Evolutionary conservation across 92 coral and sea anemone genomes (phyloP).

Genomic region (Porites rus): DNA sequence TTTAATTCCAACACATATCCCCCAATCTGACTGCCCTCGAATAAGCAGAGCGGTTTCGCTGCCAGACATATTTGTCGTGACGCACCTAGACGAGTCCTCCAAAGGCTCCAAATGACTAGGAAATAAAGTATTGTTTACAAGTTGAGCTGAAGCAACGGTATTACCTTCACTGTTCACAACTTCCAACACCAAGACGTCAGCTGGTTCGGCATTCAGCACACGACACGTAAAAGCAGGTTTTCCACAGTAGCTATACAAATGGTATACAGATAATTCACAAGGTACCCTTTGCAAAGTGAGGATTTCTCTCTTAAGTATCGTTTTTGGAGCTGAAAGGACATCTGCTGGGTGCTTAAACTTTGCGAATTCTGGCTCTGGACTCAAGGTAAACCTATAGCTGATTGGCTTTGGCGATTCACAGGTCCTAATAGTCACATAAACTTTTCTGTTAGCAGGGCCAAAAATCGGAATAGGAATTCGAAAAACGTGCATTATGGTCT

Average conservation of each 20-base stretch:
- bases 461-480: slow-evolving; percentile 35
- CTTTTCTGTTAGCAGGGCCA: slow-evolving; percentile 46
- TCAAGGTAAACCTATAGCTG: slow-evolving; percentile 51
- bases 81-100: slow-evolving; percentile 33
- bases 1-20: slow-evolving; percentile 70
- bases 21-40: slow-evolving; percentile 80
- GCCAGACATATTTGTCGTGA: slow-evolving; percentile 50
- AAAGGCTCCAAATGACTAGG: slow-evolving; percentile 47
- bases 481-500: neutral
- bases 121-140: slow-evolving; percentile 66
- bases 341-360: slow-evolving; percentile 53
- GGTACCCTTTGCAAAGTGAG: slow-evolving; percentile 42
- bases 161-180: slow-evolving; percentile 63
- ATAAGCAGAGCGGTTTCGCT: slow-evolving; percentile 70
- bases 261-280: slow-evolving; percentile 59
- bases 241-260: slow-evolving; percentile 37
- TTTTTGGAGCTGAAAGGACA: slow-evolving; percentile 45
- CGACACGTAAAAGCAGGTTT: slow-evolving; percentile 57
- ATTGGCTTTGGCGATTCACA: slow-evolving; percentile 21
- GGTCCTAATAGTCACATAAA: slow-evolving; percentile 42
- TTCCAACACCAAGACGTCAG: slow-evolving; percentile 68
- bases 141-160: slow-evolving; percentile 72
- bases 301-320: slow-evolving; percentile 46
- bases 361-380: slow-evolving; percentile 58
- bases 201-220: slow-evolving; percentile 70